Base-by-base conservation (phyloP, 1,140 invertebrate species). In the Penaeus japonicus region DNA sequence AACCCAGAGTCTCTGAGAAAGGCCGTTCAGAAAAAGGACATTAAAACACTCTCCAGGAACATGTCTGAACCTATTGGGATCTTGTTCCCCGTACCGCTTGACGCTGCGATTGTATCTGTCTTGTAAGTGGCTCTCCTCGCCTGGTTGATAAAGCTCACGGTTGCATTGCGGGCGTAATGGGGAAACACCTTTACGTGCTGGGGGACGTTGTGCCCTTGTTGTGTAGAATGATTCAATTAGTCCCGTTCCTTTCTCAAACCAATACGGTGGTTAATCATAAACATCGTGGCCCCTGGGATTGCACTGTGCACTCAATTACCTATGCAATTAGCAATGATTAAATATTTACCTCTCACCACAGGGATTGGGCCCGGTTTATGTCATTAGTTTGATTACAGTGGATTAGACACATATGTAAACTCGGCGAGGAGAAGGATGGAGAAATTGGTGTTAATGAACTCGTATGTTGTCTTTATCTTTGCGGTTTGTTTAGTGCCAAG, bases 271-370 rank as follows among this genome's bases (percentile, higher is more conserved):
- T 82, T 87, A 82, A 87, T 87, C 85, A 80, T 87, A 87, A 87
- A 87, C 85, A 87, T 87, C 55, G 85, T 22, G 7, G 85, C 85
- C 85, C 85, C 35, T 39, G 86, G 86, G 86, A 82, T 75, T 81
- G 47, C 79, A n/a, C 79, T 30, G 59, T 82, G 78, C 77, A 87
- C 85, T 73, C 77, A 81, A 81, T 87, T 87, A 87, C 85, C 85
- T 87, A 87, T 87, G 85, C 85, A 87, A 87, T 87, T 87, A 87
- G 78, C 77, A 70, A 70, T 87, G 85, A 87, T 87, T 87, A 87
- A 87, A 87, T 87, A 87, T 87, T 87, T 87, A 87, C 85, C 35
- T 87, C 55, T 55, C 78, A 80, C 85, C 85, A 62, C 57, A 22
- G 85, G 55, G 78, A 87, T 80, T 39, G 78, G 53, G 75, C 47